Evolutionary conservation across 2,113 vertebrate genomes (phyloP).

Genomic region (Artemisiospiza belli): DNA sequence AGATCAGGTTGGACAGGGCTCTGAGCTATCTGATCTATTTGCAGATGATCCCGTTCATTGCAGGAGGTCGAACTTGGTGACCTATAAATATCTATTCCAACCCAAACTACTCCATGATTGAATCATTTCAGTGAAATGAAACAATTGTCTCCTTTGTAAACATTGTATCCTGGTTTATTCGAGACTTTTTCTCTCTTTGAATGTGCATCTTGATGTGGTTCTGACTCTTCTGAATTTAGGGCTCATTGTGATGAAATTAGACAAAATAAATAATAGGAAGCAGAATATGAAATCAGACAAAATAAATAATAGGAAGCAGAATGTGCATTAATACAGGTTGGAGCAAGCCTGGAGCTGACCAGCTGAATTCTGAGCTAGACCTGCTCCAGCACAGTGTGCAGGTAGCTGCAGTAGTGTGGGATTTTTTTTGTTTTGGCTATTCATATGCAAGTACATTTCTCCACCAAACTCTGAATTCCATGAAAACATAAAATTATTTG

Average conservation of each 20-base stretch:
- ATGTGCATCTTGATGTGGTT: background rate
- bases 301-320: background rate
- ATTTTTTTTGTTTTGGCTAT: background rate
- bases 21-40: background rate
- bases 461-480: background rate
- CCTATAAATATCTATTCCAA: background rate
- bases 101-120: background rate
- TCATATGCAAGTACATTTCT: background rate
- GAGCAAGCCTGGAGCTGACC: background rate
- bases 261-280: background rate
- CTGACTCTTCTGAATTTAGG: background rate
- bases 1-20: background rate
- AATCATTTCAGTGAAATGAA: background rate
- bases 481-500: background rate
- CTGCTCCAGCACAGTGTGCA: background rate
- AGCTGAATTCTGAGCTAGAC: background rate
- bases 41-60: background rate
- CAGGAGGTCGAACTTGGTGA: background rate
- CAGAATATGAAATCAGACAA: background rate
- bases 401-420: background rate
- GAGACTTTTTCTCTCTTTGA: background rate
- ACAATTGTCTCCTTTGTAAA: background rate
- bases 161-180: background rate
- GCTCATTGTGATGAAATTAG: background rate
- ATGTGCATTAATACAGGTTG: background rate